Conservation (phyloP, 2,113 vertebrate genomes). For the Isichthys henryi region DNA sequence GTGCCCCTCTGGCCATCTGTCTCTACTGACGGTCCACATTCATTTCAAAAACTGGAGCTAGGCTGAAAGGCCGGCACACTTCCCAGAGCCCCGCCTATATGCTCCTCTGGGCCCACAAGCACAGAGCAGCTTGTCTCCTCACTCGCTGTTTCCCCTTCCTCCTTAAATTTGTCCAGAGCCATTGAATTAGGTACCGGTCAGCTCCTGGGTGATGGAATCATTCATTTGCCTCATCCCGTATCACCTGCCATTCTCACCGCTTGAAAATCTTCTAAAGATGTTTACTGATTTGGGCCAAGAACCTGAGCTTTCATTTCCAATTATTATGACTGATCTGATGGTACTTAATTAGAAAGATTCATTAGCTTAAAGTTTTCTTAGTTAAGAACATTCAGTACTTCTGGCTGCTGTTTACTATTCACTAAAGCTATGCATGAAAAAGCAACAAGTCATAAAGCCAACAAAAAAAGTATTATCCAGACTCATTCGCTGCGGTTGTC, state of each 20-base stretch:
- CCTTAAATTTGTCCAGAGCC: background rate
- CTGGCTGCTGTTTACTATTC: background rate
- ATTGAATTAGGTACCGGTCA: background rate
- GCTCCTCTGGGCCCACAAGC: background rate
- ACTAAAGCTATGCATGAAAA: background rate
- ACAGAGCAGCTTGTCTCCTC: background rate
- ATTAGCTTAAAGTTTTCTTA: background rate
- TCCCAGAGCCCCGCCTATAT: background rate
- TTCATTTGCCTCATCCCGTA: background rate
- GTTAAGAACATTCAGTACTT: background rate
- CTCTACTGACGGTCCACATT: background rate
- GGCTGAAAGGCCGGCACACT: background rate
- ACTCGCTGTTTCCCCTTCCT: background rate
- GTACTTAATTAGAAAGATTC: background rate
- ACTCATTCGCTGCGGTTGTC: background rate
- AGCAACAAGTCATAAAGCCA: background rate
- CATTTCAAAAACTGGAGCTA: background rate
- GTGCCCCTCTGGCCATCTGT: background rate
- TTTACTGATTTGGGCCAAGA: background rate
- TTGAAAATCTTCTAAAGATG: background rate
- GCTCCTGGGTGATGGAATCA: background rate
- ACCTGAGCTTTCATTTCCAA: background rate
- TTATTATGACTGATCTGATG: background rate
- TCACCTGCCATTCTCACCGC: background rate
- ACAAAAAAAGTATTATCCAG: background rate